A percentile compares a stretch with the other conserved stretches of the same genome.
These are phyloP conservation scores for Porites lobata DNA, from an alignment of 92 coral and sea anemone species.

Conservation along the genomic window DNA sequence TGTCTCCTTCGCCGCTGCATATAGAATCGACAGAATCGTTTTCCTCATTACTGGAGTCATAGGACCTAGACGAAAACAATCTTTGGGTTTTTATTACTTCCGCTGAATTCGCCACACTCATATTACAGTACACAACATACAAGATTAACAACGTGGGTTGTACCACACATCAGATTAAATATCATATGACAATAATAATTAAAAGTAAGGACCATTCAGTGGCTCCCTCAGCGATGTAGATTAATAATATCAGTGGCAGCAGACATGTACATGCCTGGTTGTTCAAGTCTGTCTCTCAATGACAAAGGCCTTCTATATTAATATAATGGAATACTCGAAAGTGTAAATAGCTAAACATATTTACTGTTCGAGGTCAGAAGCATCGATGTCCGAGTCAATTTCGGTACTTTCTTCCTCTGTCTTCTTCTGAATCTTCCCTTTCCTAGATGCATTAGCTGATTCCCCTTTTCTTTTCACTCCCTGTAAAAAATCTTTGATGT, in stretches of 20 bases:
- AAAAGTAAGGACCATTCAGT: too few species aligned
- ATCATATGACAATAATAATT: too few species aligned
- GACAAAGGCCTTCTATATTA: too few species aligned
- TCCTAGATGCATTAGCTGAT: not conserved
- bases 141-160: too few species aligned
- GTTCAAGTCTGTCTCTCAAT: too few species aligned
- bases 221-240: too few species aligned
- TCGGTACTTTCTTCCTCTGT: conserved; percentile 1
- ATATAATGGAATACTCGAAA: not conserved
- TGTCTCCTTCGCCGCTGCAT: conserved; percentile 53
- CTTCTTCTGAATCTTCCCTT: conserved; percentile 22
- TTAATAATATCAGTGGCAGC: too few species aligned
- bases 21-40: conserved; percentile 47
- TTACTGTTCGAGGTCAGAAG: conserved; percentile 67
- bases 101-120: conserved; percentile 4
- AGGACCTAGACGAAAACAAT: conserved; percentile 50
- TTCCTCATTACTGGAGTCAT: conserved; percentile 57
- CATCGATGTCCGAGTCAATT: conserved; percentile 63
- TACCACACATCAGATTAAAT: too few species aligned
- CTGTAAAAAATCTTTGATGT: too few species aligned
- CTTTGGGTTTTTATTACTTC: conserved; percentile 26
- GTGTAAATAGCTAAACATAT: conserved; percentile 23
- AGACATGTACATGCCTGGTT: too few species aligned
- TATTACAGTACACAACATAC: conserved; percentile 18
- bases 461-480: too few species aligned